Conservation (phyloP, 2,113 vertebrate species). For the Myiozetetes cayanensis region DNA sequence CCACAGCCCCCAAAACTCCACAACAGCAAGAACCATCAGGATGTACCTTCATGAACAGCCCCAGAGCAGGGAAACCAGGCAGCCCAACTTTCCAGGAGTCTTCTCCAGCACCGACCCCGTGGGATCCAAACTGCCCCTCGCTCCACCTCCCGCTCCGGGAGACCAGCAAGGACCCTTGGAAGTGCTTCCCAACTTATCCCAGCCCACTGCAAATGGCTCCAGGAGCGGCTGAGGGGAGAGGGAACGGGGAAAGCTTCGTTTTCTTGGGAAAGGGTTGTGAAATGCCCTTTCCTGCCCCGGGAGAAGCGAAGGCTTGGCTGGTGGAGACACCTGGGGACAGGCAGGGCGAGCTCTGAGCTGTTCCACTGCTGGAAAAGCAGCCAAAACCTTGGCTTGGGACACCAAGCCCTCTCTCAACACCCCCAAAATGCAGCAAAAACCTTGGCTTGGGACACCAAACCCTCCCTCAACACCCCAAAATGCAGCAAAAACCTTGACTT, state of each 20-base stretch:
- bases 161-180: neutral
- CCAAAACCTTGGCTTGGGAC: neutral
- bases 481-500: neutral
- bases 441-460: too few species aligned
- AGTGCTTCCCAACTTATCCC: neutral
- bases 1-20: neutral
- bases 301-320: neutral
- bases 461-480: too few species aligned
- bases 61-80: neutral
- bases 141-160: neutral
- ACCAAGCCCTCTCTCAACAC: rapidly evolving
- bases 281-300: neutral
- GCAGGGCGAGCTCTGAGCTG: neutral
- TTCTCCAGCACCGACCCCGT: neutral
- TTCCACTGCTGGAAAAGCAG: neutral
- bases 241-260: neutral
- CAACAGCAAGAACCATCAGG: neutral
- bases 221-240: rapidly evolving
- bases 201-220: neutral
- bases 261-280: neutral
- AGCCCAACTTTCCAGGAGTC: neutral
- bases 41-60: neutral
- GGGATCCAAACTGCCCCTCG: neutral
- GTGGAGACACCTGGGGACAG: neutral
- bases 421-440: neutral